A percentile compares a stretch with the other conserved stretches of the same genome.
Evolutionary conservation across 2,797 vertebrate genomes (phyloP).

Genomic region (Mormyrus proboscirostris): DNA sequence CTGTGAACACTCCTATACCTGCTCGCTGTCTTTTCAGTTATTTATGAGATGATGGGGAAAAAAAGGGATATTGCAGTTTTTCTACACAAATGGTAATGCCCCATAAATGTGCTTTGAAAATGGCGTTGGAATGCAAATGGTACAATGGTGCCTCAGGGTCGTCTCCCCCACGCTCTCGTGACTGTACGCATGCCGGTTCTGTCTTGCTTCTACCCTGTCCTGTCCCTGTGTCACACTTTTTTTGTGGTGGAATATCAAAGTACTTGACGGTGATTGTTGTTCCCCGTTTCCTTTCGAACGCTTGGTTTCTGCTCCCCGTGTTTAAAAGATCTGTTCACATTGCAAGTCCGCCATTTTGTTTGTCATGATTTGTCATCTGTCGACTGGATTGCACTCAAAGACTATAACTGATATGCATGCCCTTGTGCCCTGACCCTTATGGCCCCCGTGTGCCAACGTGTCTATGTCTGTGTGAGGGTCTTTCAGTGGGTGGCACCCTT

Average conservation of each 20-base stretch:
- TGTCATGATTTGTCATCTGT: constrained; percentile 25
- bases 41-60: constrained; percentile 17
- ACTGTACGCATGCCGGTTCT: constrained; percentile 45
- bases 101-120: constrained; percentile 53
- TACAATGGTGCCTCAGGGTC: constrained; percentile 49
- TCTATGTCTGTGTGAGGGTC: constrained; percentile 35
- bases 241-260: neutral
- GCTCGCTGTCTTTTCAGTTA: neutral
- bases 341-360: constrained; percentile 17
- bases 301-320: neutral
- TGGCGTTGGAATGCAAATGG: constrained; percentile 71
- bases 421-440: constrained; percentile 3
- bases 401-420: constrained; percentile 3
- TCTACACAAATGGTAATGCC: constrained; percentile 23
- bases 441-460: neutral
- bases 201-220: neutral
- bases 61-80: constrained; percentile 35
- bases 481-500: neutral
- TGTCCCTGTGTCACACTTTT: neutral
- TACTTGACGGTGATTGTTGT: neutral
- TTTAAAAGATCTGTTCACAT: neutral
- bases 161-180: constrained; percentile 29
- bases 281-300: neutral
- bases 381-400: constrained; percentile 1
- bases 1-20: neutral